Evolutionary conservation across 2,797 vertebrate species (phyloP).

Genomic region (Melanotaenia boesemani): DNA sequence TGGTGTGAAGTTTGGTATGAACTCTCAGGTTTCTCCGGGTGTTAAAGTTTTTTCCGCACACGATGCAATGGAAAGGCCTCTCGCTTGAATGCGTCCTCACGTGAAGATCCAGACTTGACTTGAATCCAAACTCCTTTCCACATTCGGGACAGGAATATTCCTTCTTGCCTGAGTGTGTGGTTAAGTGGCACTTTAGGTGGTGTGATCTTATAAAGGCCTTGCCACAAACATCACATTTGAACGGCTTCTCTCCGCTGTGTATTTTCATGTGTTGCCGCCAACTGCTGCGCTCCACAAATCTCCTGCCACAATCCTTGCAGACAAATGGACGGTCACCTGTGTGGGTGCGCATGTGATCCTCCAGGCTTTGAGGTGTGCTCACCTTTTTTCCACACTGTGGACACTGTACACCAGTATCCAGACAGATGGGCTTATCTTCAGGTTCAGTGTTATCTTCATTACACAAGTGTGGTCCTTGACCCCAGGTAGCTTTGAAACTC

Average conservation of each 20-base stretch:
- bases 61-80: slow-evolving; percentile 77
- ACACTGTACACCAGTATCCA: slow-evolving; percentile 79
- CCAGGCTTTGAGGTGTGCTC: slow-evolving; percentile 79
- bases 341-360: slow-evolving; percentile 83
- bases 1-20: slow-evolving; percentile 81
- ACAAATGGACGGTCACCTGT: slow-evolving; percentile 81
- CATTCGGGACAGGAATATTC: slow-evolving; percentile 81
- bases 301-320: slow-evolving; percentile 82
- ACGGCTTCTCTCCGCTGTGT: slow-evolving; percentile 80
- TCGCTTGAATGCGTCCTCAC: slow-evolving; percentile 80
- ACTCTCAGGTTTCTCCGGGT: slow-evolving; percentile 77
- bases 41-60: slow-evolving; percentile 81
- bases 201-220: slow-evolving; percentile 81
- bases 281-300: slow-evolving; percentile 79
- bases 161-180: slow-evolving; percentile 82
- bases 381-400: slow-evolving; percentile 80
- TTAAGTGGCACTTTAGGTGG: slow-evolving; percentile 81
- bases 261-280: slow-evolving; percentile 82
- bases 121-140: slow-evolving; percentile 83
- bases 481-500: slow-evolving; percentile 82
- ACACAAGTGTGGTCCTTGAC: slow-evolving; percentile 82
- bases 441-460: slow-evolving; percentile 58
- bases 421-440: slow-evolving; percentile 74
- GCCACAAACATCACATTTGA: slow-evolving; percentile 81
- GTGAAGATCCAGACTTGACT: slow-evolving; percentile 80